These are phyloP conservation scores for Deroplatys truncata DNA, from an alignment of 2,888 invertebrate genomes.

Conservation along the genomic window DNA sequence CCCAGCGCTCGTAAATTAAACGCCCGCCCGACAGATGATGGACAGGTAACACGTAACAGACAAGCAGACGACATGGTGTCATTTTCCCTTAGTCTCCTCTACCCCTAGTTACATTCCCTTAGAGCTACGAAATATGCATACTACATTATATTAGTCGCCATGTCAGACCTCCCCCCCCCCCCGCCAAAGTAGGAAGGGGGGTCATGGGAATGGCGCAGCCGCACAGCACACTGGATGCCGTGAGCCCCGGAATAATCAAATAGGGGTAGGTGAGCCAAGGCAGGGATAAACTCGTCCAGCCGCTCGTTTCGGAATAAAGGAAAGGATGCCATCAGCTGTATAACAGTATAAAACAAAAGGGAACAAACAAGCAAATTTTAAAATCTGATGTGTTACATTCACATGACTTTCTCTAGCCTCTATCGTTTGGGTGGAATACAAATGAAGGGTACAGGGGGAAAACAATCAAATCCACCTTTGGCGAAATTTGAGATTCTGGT, in stretches of 20 bases:
- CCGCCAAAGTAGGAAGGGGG: neutral
- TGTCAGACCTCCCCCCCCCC: too few species aligned
- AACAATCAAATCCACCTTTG: too few species aligned
- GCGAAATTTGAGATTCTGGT: too few species aligned
- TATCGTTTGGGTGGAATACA: too few species aligned
- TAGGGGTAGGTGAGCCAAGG: neutral
- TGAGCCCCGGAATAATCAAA: neutral
- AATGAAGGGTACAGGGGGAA: too few species aligned
- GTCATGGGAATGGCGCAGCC: neutral
- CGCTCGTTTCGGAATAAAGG: too few species aligned
- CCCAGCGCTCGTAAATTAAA: constrained; percentile 25
- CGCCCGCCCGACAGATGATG: constrained; percentile 26
- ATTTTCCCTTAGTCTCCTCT: neutral
- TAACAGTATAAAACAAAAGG: too few species aligned
- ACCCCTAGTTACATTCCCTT: neutral
- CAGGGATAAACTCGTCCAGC: too few species aligned
- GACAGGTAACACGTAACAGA: constrained; percentile 1
- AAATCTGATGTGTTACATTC: too few species aligned
- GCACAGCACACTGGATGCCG: neutral
- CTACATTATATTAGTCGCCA: neutral
- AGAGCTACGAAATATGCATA: neutral
- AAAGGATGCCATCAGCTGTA: too few species aligned
- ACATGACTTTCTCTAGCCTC: too few species aligned
- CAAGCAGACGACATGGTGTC: neutral
- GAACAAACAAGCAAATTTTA: too few species aligned